Evolutionary conservation across 2,888 invertebrate species (phyloP), one percentile per base, ranked within the genome.

Genomic region (Pammene fasciana): DNA sequence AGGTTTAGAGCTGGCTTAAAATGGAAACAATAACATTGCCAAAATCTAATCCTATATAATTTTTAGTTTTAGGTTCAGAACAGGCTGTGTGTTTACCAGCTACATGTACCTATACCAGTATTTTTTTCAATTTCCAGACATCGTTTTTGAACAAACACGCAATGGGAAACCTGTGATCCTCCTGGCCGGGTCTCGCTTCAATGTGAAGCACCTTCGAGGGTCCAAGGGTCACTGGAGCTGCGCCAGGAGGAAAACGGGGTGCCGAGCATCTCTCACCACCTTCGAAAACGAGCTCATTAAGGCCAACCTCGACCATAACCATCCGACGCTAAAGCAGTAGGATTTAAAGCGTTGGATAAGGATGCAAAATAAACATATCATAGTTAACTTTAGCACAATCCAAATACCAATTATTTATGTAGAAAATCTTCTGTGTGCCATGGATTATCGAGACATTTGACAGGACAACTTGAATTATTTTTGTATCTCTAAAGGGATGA

Each of bases 221-320:
- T 61, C 73, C 0, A 78, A 76, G 56, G 78, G 78, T 0, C 74
- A 80, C 4, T 89, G 87, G 88, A 81, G 77, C 45, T 88, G 88
- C 65, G 73, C 78, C 14, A 78, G 79, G 52, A 77, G 75, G 67
- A 68, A 68, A 3, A 45, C 65, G 4, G 77, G 77, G 1, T 82
- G 82, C 66, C 71, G 72, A 0, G 79, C 81, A 4, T 72, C 77
- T 0, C 46, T 81, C 16, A 73, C 75, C 16, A 79, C 83, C 5
- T 36, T 76, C 34, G 73, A 77, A 0, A 62, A 78, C 54, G 68
- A 73, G 54, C 71, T 83, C 6, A 62, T 82, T 6, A 72, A 71
- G 50, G 16, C 65, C 7, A 71, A 72, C 13, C 72, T 73, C 38
- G 34, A 55, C 5, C 79, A 80, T 55, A 76, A 75, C 48, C 79